Evolutionary conservation across 2,797 vertebrate genomes (phyloP).

Genomic region (Xiphophorus birchmanni): DNA sequence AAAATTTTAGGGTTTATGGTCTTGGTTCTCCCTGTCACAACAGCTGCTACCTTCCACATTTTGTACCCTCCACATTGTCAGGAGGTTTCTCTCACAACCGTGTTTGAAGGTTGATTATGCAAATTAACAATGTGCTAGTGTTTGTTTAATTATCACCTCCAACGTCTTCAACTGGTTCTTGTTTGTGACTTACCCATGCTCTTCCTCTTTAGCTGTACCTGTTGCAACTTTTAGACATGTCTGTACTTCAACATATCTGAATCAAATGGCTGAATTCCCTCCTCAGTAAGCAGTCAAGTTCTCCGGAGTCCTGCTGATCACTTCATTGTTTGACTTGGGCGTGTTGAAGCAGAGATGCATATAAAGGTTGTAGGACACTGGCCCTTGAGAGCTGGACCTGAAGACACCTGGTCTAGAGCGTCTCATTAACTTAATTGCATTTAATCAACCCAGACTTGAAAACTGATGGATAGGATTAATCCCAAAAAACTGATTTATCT

Average conservation of each 20-base stretch:
- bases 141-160: neutral
- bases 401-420: neutral
- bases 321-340: too few relatives aligned
- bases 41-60: neutral
- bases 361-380: too few relatives aligned
- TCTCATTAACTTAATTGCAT: neutral
- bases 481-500: neutral
- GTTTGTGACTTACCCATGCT: neutral
- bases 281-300: too few relatives aligned
- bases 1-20: neutral
- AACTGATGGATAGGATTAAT: neutral
- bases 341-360: too few relatives aligned
- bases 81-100: neutral
- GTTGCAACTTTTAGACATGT: neutral
- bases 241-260: too few relatives aligned
- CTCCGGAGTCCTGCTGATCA: too few relatives aligned
- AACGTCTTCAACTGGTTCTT: neutral
- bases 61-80: neutral
- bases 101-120: neutral
- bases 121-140: neutral
- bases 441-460: neutral
- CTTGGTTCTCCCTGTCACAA: too few relatives aligned
- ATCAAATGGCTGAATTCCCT: too few relatives aligned
- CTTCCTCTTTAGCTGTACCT: neutral
- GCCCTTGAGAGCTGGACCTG: too few relatives aligned